Evolutionary conservation across 2,113 vertebrate genomes (phyloP).

Genomic region (Heterotilapia buettikoferi): DNA sequence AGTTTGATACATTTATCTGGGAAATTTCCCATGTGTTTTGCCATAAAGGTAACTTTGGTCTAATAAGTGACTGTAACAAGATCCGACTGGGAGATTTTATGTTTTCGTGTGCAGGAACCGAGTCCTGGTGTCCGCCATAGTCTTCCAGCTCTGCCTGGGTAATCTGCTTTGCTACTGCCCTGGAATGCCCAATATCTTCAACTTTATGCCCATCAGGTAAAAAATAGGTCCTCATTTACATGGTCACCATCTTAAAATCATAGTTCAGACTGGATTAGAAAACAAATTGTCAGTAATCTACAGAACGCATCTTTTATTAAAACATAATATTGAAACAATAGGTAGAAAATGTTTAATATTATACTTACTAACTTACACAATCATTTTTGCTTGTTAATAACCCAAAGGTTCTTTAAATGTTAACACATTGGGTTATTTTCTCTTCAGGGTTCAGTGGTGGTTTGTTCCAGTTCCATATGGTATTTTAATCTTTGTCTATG

Average conservation of each 20-base stretch:
- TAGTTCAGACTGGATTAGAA: background rate
- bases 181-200: slow-evolving; percentile 86
- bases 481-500: slow-evolving; percentile 82
- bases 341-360: background rate
- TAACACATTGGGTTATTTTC: background rate
- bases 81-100: background rate
- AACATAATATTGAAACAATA: background rate
- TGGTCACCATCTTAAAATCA: background rate
- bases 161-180: slow-evolving; percentile 87
- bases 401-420: background rate
- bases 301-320: background rate
- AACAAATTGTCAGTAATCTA: background rate
- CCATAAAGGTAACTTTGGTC: background rate
- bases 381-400: background rate
- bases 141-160: slow-evolving; percentile 82
- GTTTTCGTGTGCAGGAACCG: slow-evolving; percentile 69
- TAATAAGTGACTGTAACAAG: background rate
- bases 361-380: background rate
- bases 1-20: background rate
- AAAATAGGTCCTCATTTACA: background rate
- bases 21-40: background rate
- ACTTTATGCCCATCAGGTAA: slow-evolving; percentile 89
- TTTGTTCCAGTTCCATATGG: slow-evolving; percentile 80
- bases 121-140: slow-evolving; percentile 78
- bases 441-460: slow-evolving; percentile 82